Conservation (phyloP, 2,888 invertebrate genomes). For the Stenotaenia linearis region DNA sequence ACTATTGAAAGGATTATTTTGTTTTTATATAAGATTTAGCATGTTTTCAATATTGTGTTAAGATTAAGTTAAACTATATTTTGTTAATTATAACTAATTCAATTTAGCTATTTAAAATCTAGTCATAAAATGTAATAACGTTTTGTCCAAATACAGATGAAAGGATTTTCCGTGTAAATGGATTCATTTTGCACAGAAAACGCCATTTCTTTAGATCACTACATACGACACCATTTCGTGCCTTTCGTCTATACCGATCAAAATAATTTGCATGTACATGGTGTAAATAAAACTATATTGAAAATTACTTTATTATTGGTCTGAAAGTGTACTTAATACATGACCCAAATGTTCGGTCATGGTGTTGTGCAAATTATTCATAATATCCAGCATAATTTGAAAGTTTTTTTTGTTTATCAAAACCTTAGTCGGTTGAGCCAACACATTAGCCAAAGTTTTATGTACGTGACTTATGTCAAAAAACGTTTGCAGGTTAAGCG, state of each 20-base stretch:
- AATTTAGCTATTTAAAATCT: neutral
- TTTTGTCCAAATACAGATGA: neutral
- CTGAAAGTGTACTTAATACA: conserved; percentile 3
- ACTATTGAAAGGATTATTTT: too few species aligned
- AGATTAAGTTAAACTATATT: neutral
- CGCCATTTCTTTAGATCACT: neutral
- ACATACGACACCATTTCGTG: neutral
- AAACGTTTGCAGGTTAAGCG: neutral
- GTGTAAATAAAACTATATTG: conserved; percentile 6
- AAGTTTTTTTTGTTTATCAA: conserved; percentile 24
- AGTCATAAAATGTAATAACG: neutral
- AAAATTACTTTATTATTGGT: neutral
- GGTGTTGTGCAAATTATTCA: neutral
- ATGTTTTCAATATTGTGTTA: neutral
- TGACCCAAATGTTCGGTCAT: neutral
- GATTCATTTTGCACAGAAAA: neutral
- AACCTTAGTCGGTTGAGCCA: conserved; percentile 1
- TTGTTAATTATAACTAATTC: neutral
- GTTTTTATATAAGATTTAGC: too few species aligned
- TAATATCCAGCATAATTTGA: conserved; percentile 24
- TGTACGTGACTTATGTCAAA: conserved; percentile 11
- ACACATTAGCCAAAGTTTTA: neutral
- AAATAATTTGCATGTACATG: neutral
- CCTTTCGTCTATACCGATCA: neutral
- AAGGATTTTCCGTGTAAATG: too few species aligned